Conservation (phyloP, 1,140 invertebrate species). For the Cherax destructor region DNA sequence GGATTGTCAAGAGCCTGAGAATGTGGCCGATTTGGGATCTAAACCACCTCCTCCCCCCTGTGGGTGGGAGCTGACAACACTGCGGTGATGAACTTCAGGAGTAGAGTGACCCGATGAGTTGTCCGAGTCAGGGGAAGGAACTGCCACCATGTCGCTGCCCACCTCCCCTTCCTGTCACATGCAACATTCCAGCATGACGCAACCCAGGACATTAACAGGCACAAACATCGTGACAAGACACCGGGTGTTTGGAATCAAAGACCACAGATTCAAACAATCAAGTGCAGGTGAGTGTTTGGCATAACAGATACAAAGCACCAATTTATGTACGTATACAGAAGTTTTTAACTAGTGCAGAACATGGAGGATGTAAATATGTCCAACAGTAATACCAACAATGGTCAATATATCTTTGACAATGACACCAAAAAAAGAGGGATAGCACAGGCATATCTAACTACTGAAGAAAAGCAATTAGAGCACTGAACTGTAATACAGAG, state of each 20-base stretch:
- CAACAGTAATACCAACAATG: background rate
- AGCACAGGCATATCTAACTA: background rate
- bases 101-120: constrained; percentile 68
- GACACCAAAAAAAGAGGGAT: background rate
- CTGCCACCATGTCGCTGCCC: constrained; percentile 63
- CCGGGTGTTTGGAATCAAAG: background rate
- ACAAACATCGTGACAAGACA: constrained; percentile 32
- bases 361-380: background rate
- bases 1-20: constrained; percentile 72
- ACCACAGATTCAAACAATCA: constrained; percentile 11
- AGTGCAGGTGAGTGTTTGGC: constrained; percentile 24
- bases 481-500: background rate
- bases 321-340: background rate
- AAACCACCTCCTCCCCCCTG: constrained; percentile 58
- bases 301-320: constrained; percentile 1
- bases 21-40: constrained; percentile 63
- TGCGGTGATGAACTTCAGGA: constrained; percentile 59
- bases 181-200: constrained; percentile 66
- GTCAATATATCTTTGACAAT: background rate
- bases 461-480: background rate
- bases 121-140: constrained; percentile 61
- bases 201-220: constrained; percentile 42
- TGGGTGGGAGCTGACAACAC: constrained; percentile 63
- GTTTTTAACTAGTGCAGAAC: background rate
- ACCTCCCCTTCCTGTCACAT: constrained; percentile 68